phyloP scores from a whole-genome alignment of 2,113 vertebrate genomes.

The Thermophis baileyi region DNA sequence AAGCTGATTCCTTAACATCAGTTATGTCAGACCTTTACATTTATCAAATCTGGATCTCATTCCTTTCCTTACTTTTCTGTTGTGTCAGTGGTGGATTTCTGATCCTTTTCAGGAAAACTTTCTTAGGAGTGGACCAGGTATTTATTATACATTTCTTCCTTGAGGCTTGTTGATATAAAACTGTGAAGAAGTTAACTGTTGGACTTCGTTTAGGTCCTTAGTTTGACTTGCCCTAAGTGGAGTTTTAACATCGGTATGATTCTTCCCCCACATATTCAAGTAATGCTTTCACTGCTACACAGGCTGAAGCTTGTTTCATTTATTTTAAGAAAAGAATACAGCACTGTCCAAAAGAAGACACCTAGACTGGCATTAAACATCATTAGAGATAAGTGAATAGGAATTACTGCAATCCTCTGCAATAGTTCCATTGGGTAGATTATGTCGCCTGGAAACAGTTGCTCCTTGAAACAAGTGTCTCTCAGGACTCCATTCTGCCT shows the following conservation, averaged over 20 bases:
- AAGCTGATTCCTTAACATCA: not conserved
- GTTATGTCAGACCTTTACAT: not conserved
- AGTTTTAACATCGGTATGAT: not conserved
- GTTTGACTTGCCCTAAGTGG: not conserved
- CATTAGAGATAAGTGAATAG: not conserved
- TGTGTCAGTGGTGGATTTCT: not conserved
- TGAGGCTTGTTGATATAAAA: not conserved
- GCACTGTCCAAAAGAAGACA: not conserved
- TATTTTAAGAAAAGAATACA: not conserved
- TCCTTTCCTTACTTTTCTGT: not conserved
- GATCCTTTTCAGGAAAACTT: not conserved
- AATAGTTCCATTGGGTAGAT: not conserved
- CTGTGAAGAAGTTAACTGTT: not conserved
- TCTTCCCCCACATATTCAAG: not conserved
- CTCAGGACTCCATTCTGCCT: not conserved
- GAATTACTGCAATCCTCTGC: not conserved
- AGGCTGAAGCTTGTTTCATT: not conserved
- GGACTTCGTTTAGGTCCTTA: not conserved
- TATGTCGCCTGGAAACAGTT: not conserved
- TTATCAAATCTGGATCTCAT: not conserved
- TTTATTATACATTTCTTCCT: not conserved
- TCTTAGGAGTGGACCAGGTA: not conserved
- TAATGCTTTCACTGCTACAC: not conserved
- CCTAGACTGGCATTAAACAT: not conserved
- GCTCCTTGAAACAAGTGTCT: not conserved